phyloP scores from a whole-genome alignment of 2,797 vertebrate genomes.

The Chelmon rostratus region DNA sequence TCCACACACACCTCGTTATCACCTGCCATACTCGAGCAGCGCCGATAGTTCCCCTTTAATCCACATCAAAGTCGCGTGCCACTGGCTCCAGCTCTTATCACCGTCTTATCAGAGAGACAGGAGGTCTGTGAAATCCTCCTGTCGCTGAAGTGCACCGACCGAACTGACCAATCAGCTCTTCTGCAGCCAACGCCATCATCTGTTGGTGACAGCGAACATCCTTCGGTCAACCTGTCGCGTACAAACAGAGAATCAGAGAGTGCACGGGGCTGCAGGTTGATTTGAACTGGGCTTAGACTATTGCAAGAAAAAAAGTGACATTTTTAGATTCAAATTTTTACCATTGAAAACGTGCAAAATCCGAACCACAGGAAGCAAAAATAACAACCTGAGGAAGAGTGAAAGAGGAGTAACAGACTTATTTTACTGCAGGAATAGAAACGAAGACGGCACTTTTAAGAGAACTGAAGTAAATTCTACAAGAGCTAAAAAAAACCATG shows the following conservation, averaged over 20 bases:
- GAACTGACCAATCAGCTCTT: slow-evolving; percentile 17
- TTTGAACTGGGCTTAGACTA: background rate
- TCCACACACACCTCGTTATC: slow-evolving; percentile 32
- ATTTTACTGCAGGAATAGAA: background rate
- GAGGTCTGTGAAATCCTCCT: slow-evolving; percentile 34
- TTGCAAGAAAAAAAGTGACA: background rate
- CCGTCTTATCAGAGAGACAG: slow-evolving; percentile 13
- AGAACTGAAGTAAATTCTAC: no score
- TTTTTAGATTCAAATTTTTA: no score
- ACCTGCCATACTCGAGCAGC: background rate
- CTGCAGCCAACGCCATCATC: background rate
- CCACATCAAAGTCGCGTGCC: slow-evolving; percentile 34
- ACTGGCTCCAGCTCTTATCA: slow-evolving; percentile 27
- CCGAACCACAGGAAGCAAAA: background rate
- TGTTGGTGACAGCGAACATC: slow-evolving; percentile 2
- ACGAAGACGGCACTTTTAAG: background rate
- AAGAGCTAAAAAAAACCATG: no score
- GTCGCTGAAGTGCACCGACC: slow-evolving; percentile 10
- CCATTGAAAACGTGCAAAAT: background rate
- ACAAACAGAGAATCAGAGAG: background rate
- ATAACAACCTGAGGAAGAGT: background rate
- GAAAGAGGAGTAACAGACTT: background rate
- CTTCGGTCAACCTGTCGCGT: background rate
- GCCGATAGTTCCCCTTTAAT: slow-evolving; percentile 32
- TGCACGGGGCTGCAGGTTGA: background rate